These are phyloP conservation scores for Pseudorhiza aurosa DNA, from an alignment of 30 jellyfish, hydroid and myxozoan species.

Conservation along the genomic window DNA sequence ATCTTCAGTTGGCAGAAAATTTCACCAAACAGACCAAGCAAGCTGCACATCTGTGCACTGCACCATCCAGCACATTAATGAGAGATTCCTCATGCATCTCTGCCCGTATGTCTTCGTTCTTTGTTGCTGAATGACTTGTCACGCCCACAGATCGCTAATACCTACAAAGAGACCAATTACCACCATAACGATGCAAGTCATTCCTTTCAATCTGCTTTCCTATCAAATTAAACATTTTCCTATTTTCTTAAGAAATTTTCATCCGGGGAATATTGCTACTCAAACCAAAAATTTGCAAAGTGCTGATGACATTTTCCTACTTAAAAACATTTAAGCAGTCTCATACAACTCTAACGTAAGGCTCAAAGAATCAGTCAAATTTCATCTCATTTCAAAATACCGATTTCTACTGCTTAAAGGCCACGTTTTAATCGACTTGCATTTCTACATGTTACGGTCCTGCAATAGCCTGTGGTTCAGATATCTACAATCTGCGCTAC, in stretches of 20 bases:
- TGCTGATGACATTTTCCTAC: background rate
- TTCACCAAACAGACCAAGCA: background rate
- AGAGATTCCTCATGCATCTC: background rate
- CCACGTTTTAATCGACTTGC: too few relatives aligned
- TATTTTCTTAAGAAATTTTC: background rate
- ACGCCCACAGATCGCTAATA: conserved; percentile 18
- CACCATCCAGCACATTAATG: background rate
- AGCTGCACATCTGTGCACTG: conserved; percentile 3
- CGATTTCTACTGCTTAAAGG: too few relatives aligned
- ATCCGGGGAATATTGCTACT: conserved; percentile 13
- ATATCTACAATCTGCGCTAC: too few relatives aligned
- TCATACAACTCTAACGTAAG: too few relatives aligned
- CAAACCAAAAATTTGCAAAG: background rate
- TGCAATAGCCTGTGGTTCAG: too few relatives aligned
- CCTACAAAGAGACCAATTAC: conserved; percentile 5
- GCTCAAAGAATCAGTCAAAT: too few relatives aligned
- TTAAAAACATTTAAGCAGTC: too few relatives aligned
- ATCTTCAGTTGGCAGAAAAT: background rate
- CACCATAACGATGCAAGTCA: conserved; percentile 13
- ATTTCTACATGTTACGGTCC: too few relatives aligned
- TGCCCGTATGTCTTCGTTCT: conserved; percentile 2
- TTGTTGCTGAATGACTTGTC: background rate
- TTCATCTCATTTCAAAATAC: too few relatives aligned
- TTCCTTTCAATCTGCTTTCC: background rate
- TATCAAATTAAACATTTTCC: background rate